phyloP scores from a whole-genome alignment of 1,140 invertebrate genomes.

The Sweltsa coloradensis region DNA sequence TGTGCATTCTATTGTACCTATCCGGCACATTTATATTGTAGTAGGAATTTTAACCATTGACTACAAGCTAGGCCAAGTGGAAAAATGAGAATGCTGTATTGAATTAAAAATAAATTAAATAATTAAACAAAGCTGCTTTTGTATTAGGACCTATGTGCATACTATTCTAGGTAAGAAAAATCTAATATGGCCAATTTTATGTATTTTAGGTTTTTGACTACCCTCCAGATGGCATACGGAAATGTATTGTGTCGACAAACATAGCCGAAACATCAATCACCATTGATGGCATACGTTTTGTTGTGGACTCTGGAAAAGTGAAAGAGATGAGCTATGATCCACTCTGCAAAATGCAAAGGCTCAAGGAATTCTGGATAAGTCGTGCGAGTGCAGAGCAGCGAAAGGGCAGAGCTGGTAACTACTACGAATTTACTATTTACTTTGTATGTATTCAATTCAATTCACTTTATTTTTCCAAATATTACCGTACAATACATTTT shows the following conservation, averaged over 20 bases:
- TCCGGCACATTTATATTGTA: no score
- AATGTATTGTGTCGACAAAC: conserved; percentile 98
- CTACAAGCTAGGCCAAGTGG: no score
- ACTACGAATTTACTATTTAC: no score
- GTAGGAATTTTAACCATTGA: no score
- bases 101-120: no score
- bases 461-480: no score
- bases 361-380: conserved; percentile 95
- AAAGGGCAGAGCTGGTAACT: conserved; percentile 78
- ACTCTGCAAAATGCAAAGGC: conserved; percentile 69
- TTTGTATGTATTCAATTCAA: no score
- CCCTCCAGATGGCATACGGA: conserved; percentile 85
- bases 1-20: no score
- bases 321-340: conserved; percentile 96
- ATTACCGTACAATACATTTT: no score
- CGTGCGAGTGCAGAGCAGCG: conserved; percentile 94
- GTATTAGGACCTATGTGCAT: no score
- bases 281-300: conserved; percentile 96
- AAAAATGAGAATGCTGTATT: no score
- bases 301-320: conserved; percentile 92
- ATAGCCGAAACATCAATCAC: conserved; percentile 99
- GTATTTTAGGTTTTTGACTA: conserved; percentile 80
- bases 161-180: conserved; percentile 3
- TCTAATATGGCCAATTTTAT: conserved; percentile 13
- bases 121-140: no score